These are phyloP conservation scores for Kryptolebias marmoratus DNA, from an alignment of 2,113 vertebrate species.

Conservation along the genomic window DNA sequence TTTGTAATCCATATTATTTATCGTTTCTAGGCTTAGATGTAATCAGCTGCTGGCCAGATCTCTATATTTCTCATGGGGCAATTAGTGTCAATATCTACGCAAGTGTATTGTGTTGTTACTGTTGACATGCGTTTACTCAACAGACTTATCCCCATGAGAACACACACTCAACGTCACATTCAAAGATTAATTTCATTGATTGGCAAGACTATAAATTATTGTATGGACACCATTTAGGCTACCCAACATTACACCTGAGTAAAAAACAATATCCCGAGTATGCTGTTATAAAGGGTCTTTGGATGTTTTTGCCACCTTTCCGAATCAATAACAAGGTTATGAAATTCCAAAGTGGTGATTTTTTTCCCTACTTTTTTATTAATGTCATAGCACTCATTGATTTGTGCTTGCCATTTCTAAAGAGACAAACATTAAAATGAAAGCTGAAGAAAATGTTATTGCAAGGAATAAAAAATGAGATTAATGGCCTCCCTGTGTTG, in stretches of 20 bases:
- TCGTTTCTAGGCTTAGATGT: slow-evolving; percentile 22
- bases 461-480: background rate
- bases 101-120: slow-evolving; percentile 8
- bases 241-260: slow-evolving; percentile 6
- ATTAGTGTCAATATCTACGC: slow-evolving; percentile 29
- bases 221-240: slow-evolving; percentile 10
- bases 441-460: background rate
- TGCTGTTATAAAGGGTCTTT: background rate
- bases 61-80: slow-evolving; percentile 34
- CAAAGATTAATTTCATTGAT: slow-evolving; percentile 24
- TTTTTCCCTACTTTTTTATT: background rate
- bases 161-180: slow-evolving; percentile 22
- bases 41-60: slow-evolving; percentile 2
- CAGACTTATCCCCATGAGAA: background rate
- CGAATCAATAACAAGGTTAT: background rate
- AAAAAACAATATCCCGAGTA: background rate
- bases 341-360: background rate
- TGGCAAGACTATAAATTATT: slow-evolving; percentile 30
- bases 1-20: slow-evolving; percentile 17
- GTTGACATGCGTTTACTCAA: slow-evolving; percentile 17
- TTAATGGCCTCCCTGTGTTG: slow-evolving; percentile 3
- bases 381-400: background rate
- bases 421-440: background rate
- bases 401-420: slow-evolving; percentile 7
- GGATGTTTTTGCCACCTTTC: background rate